These are phyloP conservation scores for Chrysochloris asiatica DNA, from an alignment of 2,113 vertebrate genomes.

Conservation along the genomic window DNA sequence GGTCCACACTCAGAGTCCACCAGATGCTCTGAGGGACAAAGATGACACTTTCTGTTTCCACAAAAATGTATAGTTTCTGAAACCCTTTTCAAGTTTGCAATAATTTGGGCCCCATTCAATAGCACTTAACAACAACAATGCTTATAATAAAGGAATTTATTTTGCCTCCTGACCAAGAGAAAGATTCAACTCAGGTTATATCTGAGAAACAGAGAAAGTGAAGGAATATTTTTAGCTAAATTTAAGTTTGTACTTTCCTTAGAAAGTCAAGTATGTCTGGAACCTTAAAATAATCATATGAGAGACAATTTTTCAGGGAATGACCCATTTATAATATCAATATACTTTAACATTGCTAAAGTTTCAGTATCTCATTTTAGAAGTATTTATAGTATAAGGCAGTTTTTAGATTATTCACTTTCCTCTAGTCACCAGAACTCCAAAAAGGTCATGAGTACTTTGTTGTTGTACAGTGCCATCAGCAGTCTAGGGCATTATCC, in stretches of 20 bases:
- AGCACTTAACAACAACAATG: background rate
- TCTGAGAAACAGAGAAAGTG: background rate
- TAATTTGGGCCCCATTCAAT: too few relatives aligned
- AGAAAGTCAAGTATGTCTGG: background rate
- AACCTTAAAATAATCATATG: background rate
- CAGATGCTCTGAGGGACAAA: too few relatives aligned
- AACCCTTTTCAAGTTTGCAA: too few relatives aligned
- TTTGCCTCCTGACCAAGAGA: background rate
- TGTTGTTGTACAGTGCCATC: too few relatives aligned
- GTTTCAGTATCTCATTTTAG: background rate
- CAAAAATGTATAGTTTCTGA: too few relatives aligned
- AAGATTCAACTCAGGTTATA: background rate
- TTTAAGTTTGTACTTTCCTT: background rate
- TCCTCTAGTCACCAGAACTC: background rate
- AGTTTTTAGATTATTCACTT: background rate
- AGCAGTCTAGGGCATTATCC: too few relatives aligned
- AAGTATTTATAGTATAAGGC: background rate
- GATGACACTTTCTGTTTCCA: too few relatives aligned
- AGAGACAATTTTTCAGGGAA: background rate
- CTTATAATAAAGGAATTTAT: background rate
- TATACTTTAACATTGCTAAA: background rate
- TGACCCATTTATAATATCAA: background rate
- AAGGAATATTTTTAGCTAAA: background rate
- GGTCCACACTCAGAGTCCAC: too few relatives aligned
- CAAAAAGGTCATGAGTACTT: background rate